phyloP scores from a whole-genome alignment of 2,797 vertebrate species.

The Liparis tanakae region DNA sequence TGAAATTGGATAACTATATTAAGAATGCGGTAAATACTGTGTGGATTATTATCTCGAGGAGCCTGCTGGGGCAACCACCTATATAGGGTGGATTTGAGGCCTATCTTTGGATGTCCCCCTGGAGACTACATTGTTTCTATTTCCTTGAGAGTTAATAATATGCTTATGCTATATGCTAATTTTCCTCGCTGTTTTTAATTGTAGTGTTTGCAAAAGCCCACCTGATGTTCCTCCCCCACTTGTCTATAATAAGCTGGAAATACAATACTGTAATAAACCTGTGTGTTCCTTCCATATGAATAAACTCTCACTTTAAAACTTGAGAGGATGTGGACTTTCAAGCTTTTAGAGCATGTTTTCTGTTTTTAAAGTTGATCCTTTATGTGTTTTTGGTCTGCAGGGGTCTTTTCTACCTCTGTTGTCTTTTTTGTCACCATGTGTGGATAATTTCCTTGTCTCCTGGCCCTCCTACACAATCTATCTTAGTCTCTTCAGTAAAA shows the following conservation, averaged over 20 bases:
- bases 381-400: not conserved
- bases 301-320: conserved; percentile 43
- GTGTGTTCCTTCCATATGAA: conserved; percentile 31
- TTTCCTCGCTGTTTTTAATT: conserved; percentile 74
- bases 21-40: conserved; percentile 34
- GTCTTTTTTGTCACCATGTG: not conserved
- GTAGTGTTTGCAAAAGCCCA: conserved; percentile 68
- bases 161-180: conserved; percentile 73
- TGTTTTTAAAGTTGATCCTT: conserved; percentile 10
- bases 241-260: conserved; percentile 65
- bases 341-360: not conserved
- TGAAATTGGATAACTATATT: conserved; percentile 16
- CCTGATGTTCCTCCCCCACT: conserved; percentile 69
- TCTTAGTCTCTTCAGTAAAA: not conserved
- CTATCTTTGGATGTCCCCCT: conserved; percentile 76
- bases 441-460: not conserved
- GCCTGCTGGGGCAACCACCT: conserved; percentile 62
- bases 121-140: conserved; percentile 70
- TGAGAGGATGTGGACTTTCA: conserved; percentile 32
- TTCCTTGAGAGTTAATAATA: conserved; percentile 76
- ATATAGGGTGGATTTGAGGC: conserved; percentile 62
- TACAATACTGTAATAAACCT: conserved; percentile 46
- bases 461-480: not conserved
- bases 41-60: conserved; percentile 55
- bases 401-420: not conserved